Evolutionary conservation across 2,797 vertebrate genomes (phyloP).

Genomic region (Myotis vivesi): DNA sequence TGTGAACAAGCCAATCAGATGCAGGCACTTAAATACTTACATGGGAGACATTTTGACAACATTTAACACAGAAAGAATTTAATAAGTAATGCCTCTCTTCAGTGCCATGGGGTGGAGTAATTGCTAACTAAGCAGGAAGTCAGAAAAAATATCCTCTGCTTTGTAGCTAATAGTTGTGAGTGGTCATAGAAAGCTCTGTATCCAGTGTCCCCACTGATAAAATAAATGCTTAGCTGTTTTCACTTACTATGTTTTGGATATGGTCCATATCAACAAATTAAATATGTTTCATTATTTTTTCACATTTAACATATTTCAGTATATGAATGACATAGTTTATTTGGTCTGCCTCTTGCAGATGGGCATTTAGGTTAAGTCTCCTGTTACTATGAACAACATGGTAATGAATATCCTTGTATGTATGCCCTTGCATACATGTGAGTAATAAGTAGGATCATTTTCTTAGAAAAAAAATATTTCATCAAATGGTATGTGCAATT

Average conservation of each 20-base stretch:
- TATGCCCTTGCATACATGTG: neutral
- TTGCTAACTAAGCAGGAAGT: constrained; percentile 9
- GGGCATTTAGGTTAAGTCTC: neutral
- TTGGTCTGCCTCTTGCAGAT: neutral
- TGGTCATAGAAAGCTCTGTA: neutral
- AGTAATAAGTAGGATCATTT: neutral
- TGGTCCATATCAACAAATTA: neutral
- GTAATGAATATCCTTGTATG: neutral
- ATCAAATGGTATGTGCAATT: neutral
- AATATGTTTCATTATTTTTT: constrained; percentile 5
- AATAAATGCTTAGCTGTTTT: neutral
- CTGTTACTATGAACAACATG: neutral
- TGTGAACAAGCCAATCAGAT: neutral
- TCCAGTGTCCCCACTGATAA: neutral
- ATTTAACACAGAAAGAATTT: neutral
- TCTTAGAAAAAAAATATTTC: constrained; percentile 23
- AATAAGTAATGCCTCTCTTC: neutral
- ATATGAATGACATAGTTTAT: neutral
- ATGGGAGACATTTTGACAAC: constrained; percentile 23
- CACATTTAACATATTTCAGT: neutral
- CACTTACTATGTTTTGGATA: neutral
- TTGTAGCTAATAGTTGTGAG: neutral
- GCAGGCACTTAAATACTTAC: neutral
- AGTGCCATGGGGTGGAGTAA: neutral
- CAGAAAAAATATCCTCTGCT: neutral